Evolutionary conservation across 2,113 vertebrate species (phyloP), one percentile per base, ranked within the genome.

Genomic region (Arizona elegans): DNA sequence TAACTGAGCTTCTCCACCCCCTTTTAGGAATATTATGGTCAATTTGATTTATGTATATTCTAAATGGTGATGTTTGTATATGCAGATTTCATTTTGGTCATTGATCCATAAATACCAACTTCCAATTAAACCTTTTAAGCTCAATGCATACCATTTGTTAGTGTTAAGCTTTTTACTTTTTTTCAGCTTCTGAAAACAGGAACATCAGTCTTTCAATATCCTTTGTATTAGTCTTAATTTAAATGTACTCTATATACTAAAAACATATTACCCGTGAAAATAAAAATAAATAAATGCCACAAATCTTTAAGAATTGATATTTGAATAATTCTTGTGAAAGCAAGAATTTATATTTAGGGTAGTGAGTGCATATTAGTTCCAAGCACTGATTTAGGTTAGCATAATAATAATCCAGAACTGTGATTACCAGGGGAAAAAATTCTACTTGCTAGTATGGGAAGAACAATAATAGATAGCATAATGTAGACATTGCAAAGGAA

Each of bases 321-420:
- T 53, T 75, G 33, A 90, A 24, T 93, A 94, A 88, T 90, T 93
- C 38, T 93, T 90, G 54, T 90, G 8, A 92, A 53, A 33, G 88
- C n/a, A 91, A 38, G 56, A 90, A 62, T 62, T 94, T 91, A 90
- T 91, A 23, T 17, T 92, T 21, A 6, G 55, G n/a, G 90, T 92
- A 55, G 94, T 43, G 47, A 92, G 87, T 6, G 93, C 29, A 86
- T 92, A 50, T 88, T 87, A 90, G 87, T 33, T 2, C 17, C 90
- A 53, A 24, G 7, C n/a, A n/a, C 86, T 92, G 86, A 95, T 55
- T 0, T 0, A 56, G 26, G 1, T 23, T 92, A 88, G 13, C 23
- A 55, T 55, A 33, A 55, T 91, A 81, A 81, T 3, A n/a, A 12
- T 17, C 87, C 92, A 65, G 33, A 90, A n/a, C 90, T 70, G 15